phyloP scores from a whole-genome alignment of 2,888 invertebrate species.

The Ophion ellenae region DNA sequence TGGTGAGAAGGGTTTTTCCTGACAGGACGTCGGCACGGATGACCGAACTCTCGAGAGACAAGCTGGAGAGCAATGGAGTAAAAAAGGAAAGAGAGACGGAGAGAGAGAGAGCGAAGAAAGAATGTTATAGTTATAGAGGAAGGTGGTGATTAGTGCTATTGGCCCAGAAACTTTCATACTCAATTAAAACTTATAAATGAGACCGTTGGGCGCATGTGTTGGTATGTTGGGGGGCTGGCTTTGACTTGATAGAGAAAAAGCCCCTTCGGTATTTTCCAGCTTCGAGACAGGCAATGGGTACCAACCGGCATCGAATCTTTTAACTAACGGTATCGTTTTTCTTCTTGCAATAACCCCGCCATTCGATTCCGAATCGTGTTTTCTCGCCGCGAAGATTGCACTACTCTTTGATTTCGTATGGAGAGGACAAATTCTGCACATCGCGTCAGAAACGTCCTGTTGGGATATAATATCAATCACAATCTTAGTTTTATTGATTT shows the following conservation, averaged over 20 bases:
- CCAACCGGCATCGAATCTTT: slow-evolving; percentile 55
- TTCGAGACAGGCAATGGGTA: slow-evolving; percentile 24
- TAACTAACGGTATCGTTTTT: slow-evolving; percentile 1
- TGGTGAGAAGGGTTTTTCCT: slow-evolving; percentile 63
- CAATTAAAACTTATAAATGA: slow-evolving; percentile 82
- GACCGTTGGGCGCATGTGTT: slow-evolving; percentile 70
- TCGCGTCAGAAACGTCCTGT: no score
- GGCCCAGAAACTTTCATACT: slow-evolving; percentile 76
- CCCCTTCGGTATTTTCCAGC: slow-evolving; percentile 38
- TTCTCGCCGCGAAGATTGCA: neutral
- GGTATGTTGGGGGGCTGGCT: slow-evolving; percentile 36
- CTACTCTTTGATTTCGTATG: neutral
- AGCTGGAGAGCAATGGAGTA: slow-evolving; percentile 51
- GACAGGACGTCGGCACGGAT: slow-evolving; percentile 69
- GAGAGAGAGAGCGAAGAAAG: slow-evolving; percentile 11
- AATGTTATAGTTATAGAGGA: slow-evolving; percentile 57
- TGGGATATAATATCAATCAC: neutral
- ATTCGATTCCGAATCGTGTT: neutral
- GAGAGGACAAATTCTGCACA: no score
- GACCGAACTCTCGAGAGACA: slow-evolving; percentile 66
- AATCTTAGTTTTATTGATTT: no score
- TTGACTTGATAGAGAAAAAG: slow-evolving; percentile 28
- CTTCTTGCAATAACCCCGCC: neutral
- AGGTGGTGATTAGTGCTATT: slow-evolving; percentile 73
- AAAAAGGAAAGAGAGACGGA: slow-evolving; percentile 3